phyloP scores from a whole-genome alignment of 2,113 vertebrate species.

The Rhipidura dahli region DNA sequence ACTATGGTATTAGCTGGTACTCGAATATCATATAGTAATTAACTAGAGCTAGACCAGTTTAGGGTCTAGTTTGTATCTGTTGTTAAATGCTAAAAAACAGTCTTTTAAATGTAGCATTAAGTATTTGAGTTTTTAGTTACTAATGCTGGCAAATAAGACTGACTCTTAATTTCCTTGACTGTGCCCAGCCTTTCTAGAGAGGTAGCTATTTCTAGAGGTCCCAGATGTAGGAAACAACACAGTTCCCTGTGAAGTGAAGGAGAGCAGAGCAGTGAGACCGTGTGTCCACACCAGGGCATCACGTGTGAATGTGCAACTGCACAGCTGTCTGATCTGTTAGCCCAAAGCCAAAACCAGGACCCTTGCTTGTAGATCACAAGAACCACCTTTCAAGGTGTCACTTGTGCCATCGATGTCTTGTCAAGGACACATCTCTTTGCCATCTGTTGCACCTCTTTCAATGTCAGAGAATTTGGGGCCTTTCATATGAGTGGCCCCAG shows the following conservation, averaged over 20 bases:
- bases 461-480: background rate
- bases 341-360: background rate
- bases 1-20: background rate
- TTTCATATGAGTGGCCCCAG: background rate
- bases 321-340: background rate
- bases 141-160: background rate
- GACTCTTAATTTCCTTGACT: background rate
- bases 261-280: background rate
- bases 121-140: background rate
- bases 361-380: background rate
- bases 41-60: background rate
- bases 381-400: background rate
- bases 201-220: background rate
- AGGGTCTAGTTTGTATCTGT: background rate
- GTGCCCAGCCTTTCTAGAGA: background rate
- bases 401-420: fast-evolving
- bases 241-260: background rate
- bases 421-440: background rate
- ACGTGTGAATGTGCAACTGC: background rate
- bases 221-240: background rate
- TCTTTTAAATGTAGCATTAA: background rate
- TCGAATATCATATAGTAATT: background rate
- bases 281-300: background rate
- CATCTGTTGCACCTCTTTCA: background rate
- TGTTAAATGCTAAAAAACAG: background rate